Evolutionary conservation across 1,140 invertebrate species (phyloP).

Genomic region (Archivesica marissinica): DNA sequence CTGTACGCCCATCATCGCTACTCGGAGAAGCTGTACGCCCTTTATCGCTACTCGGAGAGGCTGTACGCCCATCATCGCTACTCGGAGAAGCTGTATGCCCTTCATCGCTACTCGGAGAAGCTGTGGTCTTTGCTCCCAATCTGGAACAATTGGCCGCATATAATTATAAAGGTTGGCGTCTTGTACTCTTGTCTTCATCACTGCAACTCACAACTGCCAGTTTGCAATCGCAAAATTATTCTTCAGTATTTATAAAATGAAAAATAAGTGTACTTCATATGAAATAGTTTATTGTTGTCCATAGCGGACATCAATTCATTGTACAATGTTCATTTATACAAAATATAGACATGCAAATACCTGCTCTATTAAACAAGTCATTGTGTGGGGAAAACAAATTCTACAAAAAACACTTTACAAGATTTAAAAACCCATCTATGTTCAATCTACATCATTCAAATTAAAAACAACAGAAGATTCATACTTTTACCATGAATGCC

Average conservation of each 20-base stretch:
- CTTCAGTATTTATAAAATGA: too few species aligned
- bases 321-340: conserved; percentile 52
- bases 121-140: too few species aligned
- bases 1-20: too few species aligned
- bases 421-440: background rate
- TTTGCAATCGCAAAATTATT: too few species aligned
- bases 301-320: conserved; percentile 16
- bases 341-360: conserved; percentile 47
- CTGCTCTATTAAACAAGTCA: background rate
- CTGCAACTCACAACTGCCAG: too few species aligned
- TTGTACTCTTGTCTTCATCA: background rate
- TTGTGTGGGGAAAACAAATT: background rate
- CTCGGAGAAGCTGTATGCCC: too few species aligned
- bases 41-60: too few species aligned
- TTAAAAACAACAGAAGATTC: background rate
- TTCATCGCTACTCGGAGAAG: too few species aligned
- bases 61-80: too few species aligned
- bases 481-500: background rate
- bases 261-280: conserved; percentile 19
- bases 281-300: conserved; percentile 37
- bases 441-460: background rate
- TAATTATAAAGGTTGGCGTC: too few species aligned
- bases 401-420: background rate
- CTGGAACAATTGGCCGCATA: too few species aligned
- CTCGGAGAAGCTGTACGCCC: too few species aligned